Conservation (phyloP, 2,113 vertebrate species). For the Tetrax tetrax region DNA sequence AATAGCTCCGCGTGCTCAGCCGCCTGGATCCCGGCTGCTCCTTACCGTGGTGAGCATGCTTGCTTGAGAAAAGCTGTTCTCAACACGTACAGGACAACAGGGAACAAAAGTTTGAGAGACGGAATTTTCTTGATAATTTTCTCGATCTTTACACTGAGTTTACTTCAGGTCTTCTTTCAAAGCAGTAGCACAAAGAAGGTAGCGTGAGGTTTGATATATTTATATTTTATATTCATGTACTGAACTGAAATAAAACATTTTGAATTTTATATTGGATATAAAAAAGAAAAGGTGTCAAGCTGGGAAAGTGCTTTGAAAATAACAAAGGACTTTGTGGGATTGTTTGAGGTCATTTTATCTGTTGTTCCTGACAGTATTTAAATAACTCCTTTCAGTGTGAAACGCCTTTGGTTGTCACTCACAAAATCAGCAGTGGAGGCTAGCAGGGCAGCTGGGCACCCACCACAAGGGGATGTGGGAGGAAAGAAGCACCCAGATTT, state of each 20-base stretch:
- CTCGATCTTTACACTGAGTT: background rate
- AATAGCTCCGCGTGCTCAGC: background rate
- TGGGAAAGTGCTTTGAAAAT: constrained; percentile 40
- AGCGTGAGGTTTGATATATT: background rate
- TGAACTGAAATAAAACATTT: constrained; percentile 25
- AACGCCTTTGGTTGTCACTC: background rate
- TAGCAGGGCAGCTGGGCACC: background rate
- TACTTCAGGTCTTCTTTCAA: constrained; percentile 11
- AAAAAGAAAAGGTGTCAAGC: constrained; percentile 36
- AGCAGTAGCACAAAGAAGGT: background rate
- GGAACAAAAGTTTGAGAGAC: background rate
- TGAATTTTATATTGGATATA: constrained; percentile 46
- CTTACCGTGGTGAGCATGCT: background rate
- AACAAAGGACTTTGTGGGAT: constrained; percentile 35
- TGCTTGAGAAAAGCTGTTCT: background rate
- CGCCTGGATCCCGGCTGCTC: background rate
- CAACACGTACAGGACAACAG: background rate
- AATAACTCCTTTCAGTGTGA: background rate
- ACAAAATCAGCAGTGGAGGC: background rate
- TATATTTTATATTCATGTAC: background rate
- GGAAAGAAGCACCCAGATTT: background rate
- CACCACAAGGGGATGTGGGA: background rate
- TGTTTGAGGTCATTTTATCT: constrained; percentile 44
- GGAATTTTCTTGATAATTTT: background rate
- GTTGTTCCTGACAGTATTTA: constrained; percentile 17